These are phyloP conservation scores for Apotomis capreana DNA, from an alignment of 2,888 invertebrate genomes.

Conservation along the genomic window DNA sequence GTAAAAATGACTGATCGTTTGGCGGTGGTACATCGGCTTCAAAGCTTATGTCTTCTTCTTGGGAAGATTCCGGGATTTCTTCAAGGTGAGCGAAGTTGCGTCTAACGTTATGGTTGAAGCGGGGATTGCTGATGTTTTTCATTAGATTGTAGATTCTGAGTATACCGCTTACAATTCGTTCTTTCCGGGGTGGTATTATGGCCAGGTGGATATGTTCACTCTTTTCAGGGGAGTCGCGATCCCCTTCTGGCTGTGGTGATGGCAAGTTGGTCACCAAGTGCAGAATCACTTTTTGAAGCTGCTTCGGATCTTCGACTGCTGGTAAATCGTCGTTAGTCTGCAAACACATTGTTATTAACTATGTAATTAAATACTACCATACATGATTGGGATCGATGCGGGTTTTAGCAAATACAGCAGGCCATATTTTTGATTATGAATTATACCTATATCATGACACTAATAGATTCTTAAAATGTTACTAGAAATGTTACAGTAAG, in stretches of 20 bases:
- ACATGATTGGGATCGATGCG: too few relatives aligned
- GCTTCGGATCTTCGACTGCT: slow-evolving; percentile 85
- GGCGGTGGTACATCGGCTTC: background rate
- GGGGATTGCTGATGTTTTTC: slow-evolving; percentile 44
- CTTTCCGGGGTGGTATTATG: slow-evolving; percentile 66
- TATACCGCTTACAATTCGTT: slow-evolving; percentile 67
- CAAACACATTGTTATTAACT: background rate
- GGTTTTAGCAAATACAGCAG: too few relatives aligned
- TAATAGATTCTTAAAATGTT: too few relatives aligned
- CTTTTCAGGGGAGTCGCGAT: slow-evolving; percentile 30
- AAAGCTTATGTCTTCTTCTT: background rate
- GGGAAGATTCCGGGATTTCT: background rate
- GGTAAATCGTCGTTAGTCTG: slow-evolving; percentile 51
- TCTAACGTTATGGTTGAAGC: slow-evolving; percentile 7
- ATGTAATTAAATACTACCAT: background rate
- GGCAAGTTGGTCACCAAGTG: slow-evolving; percentile 81
- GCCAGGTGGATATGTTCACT: slow-evolving; percentile 51
- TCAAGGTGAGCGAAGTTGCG: slow-evolving; percentile 7
- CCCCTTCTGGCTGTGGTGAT: slow-evolving; percentile 49
- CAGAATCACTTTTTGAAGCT: slow-evolving; percentile 87
- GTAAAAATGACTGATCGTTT: background rate
- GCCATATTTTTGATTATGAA: too few relatives aligned
- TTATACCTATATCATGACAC: too few relatives aligned
- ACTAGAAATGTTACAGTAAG: too few relatives aligned
- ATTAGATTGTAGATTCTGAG: slow-evolving; percentile 68